Evolutionary conservation across 2,113 vertebrate genomes (phyloP).

Genomic region (Saguinus midas): DNA sequence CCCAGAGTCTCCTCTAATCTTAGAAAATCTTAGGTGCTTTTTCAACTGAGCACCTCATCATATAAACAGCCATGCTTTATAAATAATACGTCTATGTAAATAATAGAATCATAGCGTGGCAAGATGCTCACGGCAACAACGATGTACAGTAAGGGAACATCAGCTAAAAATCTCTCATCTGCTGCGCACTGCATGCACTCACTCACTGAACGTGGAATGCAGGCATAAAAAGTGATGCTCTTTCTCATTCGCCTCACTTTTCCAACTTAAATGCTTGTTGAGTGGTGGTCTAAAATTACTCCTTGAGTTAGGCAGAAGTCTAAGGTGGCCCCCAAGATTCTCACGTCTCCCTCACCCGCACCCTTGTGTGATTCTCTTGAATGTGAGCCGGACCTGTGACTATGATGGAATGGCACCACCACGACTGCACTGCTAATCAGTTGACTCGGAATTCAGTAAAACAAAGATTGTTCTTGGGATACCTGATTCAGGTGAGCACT

Average conservation of each 20-base stretch:
- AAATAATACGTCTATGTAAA: neutral
- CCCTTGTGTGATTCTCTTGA: neutral
- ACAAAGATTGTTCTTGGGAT: neutral
- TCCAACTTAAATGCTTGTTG: neutral
- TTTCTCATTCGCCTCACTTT: neutral
- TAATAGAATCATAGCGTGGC: neutral
- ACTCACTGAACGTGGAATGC: neutral
- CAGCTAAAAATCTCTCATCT: neutral
- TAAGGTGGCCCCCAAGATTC: neutral
- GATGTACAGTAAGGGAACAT: neutral
- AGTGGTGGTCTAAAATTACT: neutral
- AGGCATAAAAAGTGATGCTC: neutral
- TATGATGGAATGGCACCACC: neutral
- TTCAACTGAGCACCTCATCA: neutral
- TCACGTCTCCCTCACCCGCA: neutral
- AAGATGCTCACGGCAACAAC: neutral
- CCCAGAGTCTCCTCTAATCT: neutral
- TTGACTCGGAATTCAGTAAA: neutral
- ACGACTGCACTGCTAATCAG: neutral
- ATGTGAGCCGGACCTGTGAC: neutral
- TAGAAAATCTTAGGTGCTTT: neutral
- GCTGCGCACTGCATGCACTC: neutral
- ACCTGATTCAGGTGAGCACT: neutral
- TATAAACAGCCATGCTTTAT: neutral
- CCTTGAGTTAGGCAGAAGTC: neutral